Evolutionary conservation across 2,797 vertebrate genomes (phyloP).

Genomic region (Miichthys miiuy): DNA sequence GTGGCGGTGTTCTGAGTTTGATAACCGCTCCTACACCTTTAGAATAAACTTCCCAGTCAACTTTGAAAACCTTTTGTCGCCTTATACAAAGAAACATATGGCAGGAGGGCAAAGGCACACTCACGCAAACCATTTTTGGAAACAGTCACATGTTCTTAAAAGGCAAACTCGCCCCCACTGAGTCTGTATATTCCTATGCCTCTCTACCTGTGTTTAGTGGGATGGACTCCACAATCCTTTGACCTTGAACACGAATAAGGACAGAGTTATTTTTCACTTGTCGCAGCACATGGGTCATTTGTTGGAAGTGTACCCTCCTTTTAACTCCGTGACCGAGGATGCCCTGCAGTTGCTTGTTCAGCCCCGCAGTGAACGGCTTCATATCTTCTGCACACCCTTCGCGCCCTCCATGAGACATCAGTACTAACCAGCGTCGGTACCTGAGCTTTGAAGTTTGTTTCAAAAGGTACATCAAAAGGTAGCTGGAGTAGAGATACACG

Average conservation of each 20-base stretch:
- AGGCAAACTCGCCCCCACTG: background rate
- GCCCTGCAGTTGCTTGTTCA: slow-evolving; percentile 49
- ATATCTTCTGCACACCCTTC: slow-evolving; percentile 43
- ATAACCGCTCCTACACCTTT: background rate
- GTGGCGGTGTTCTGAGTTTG: background rate
- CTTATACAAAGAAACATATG: slow-evolving; percentile 4
- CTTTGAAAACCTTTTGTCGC: background rate
- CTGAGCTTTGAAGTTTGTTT: slow-evolving; percentile 78
- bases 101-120: background rate
- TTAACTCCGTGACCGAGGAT: slow-evolving; percentile 61
- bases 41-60: slow-evolving; percentile 1
- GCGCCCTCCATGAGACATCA: slow-evolving; percentile 58
- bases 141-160: slow-evolving; percentile 2
- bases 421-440: slow-evolving; percentile 46
- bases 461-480: slow-evolving; percentile 76
- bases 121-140: slow-evolving; percentile 35
- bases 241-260: slow-evolving; percentile 65
- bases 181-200: background rate
- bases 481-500: slow-evolving; percentile 39
- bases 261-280: slow-evolving; percentile 63
- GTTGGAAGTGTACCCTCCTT: slow-evolving; percentile 61
- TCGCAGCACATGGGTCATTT: slow-evolving; percentile 59
- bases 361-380: slow-evolving; percentile 51
- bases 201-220: slow-evolving; percentile 16
- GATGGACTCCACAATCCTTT: slow-evolving; percentile 20